Evolutionary conservation across 2,113 vertebrate species (phyloP).

Genomic region (Ceratotherium simum): DNA sequence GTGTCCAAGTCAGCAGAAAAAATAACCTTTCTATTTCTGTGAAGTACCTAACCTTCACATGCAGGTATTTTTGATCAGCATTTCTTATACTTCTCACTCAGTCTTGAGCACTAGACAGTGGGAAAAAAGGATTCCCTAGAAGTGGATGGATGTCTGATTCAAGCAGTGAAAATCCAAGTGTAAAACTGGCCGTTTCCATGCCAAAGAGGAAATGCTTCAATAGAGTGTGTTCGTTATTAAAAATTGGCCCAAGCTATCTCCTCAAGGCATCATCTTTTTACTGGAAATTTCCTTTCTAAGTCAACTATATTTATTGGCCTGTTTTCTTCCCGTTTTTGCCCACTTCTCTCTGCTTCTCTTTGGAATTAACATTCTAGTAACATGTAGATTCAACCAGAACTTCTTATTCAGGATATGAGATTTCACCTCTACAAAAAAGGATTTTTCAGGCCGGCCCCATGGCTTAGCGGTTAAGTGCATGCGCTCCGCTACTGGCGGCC

Average conservation of each 20-base stretch:
- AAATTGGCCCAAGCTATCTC: background rate
- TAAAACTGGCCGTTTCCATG: background rate
- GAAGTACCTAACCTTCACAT: background rate
- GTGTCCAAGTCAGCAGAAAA: background rate
- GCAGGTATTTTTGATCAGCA: background rate
- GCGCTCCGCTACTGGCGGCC: too few relatives aligned
- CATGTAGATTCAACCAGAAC: background rate
- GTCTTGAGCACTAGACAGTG: background rate
- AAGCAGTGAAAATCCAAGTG: constrained; percentile 10
- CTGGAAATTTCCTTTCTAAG: constrained; percentile 14
- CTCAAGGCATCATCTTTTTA: background rate
- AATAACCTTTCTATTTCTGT: background rate
- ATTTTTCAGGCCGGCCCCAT: background rate
- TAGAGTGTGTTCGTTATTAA: background rate
- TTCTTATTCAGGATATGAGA: background rate
- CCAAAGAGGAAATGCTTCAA: background rate
- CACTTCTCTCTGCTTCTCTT: background rate
- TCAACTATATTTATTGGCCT: background rate
- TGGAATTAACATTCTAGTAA: constrained; percentile 40
- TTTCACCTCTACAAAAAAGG: background rate
- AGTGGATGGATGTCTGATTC: background rate
- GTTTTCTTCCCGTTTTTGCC: background rate
- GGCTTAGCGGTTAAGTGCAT: too few relatives aligned
- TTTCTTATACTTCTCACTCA: background rate
- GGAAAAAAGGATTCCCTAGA: background rate